Evolutionary conservation across 1,140 invertebrate genomes (phyloP), one percentile per base, ranked within the genome.

Genomic region (Drosophila navojoa): DNA sequence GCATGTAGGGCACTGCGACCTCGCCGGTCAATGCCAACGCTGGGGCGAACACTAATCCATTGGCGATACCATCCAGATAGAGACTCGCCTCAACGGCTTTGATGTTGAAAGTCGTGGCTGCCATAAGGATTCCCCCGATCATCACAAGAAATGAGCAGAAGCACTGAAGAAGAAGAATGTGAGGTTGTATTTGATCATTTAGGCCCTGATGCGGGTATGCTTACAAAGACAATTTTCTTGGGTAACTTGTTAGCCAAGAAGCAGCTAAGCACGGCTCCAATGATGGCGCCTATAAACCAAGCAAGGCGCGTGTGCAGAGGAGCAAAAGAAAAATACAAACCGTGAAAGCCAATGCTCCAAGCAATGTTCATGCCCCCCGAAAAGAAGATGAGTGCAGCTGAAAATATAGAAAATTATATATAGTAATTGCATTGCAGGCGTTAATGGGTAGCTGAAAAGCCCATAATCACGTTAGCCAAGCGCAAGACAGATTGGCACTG

Each of bases 341-440:
- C 60, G 15, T 50, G 72, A 32, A 82, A 82, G 1, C 82, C 82
- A 10, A 74, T 16, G 54, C 78, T 66, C 79, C 82, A 91, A 29
- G 90, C 90, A 9, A 87, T 89, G 29, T 84, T 87, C 79, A 89
- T 72, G 27, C 84, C 84, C 49, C 84, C 84, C 10, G 84, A 89
- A 0, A 89, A 0, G 47, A 87, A 87, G 59, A 87, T 85, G 4
- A 90, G 54, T 2, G 53, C 29, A 71, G 79, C 82, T 87, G 45
- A 53, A n/a, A 3, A 19, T 15, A 13, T 0, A 22, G 16, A 16
- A 11, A 29, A 29, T 29, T 4, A 45, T 16, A 4, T 11, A 0
- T 49, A 35, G 16, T 27, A 60, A 42, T 47, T 53, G 3, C 66
- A 32, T 52, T 44, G 11, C 15, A 1, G 32, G 15, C 0, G 16